Evolutionary conservation across 2,888 invertebrate genomes (phyloP).

Genomic region (Acleris sparsana): DNA sequence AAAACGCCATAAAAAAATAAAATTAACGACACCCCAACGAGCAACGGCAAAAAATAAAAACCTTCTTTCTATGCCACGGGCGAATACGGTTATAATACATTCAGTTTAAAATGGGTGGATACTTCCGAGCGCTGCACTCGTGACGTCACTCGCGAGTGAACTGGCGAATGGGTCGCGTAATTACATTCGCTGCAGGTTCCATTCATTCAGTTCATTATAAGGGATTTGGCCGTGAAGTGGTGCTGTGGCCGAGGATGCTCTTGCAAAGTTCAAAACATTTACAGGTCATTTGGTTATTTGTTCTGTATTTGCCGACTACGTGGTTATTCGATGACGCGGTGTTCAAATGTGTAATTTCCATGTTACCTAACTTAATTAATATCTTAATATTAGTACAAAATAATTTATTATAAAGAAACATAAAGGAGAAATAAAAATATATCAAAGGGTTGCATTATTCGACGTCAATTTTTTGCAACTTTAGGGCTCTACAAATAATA

Average conservation of each 20-base stretch:
- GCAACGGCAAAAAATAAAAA: slow-evolving; percentile 6
- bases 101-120: slow-evolving; percentile 31
- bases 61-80: slow-evolving; percentile 10
- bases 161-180: slow-evolving; percentile 60
- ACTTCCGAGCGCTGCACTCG: slow-evolving; percentile 18
- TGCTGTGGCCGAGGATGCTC: too few relatives aligned
- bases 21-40: not conserved
- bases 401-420: too few relatives aligned
- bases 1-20: slow-evolving; percentile 18
- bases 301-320: too few relatives aligned
- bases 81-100: slow-evolving; percentile 4
- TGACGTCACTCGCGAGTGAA: slow-evolving; percentile 40
- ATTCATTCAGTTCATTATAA: slow-evolving; percentile 46
- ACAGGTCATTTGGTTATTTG: too few relatives aligned
- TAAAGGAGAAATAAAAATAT: too few relatives aligned
- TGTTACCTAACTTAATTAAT: too few relatives aligned
- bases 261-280: slow-evolving; percentile 2
- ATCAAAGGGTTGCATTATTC: too few relatives aligned
- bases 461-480: too few relatives aligned
- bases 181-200: slow-evolving; percentile 59
- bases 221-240: slow-evolving; percentile 20
- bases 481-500: too few relatives aligned
- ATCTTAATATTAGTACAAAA: too few relatives aligned
- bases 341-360: too few relatives aligned
- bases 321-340: too few relatives aligned